phyloP scores from a whole-genome alignment of 2,888 invertebrate species.

The Drosophila birchii region DNA sequence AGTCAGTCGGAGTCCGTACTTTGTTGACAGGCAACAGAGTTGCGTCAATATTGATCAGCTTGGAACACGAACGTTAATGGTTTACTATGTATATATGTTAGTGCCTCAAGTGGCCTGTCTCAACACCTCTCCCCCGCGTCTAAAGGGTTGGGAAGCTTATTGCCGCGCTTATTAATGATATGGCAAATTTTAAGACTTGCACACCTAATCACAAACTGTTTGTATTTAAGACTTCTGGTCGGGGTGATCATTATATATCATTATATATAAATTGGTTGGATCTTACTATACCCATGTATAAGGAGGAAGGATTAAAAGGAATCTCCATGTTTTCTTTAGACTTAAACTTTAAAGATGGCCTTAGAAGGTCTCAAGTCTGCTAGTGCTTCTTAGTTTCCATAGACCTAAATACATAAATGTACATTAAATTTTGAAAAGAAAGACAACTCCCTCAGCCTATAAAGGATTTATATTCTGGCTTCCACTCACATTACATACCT shows the following conservation, averaged over 20 bases:
- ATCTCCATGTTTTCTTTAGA: neutral
- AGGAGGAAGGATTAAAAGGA: no score
- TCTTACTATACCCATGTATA: no score
- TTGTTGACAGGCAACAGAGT: constrained; percentile 32
- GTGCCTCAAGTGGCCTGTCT: neutral
- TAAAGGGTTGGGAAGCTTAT: neutral
- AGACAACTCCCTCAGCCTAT: neutral
- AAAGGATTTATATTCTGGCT: neutral
- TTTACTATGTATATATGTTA: neutral
- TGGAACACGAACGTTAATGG: constrained; percentile 14
- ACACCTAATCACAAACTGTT: constrained; percentile 2
- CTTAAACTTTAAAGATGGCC: no score
- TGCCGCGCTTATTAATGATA: constrained; percentile 10
- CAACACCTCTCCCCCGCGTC: neutral
- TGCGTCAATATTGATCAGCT: constrained; percentile 43
- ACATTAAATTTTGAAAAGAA: neutral
- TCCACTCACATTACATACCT: neutral
- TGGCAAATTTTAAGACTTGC: neutral
- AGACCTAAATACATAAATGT: no score
- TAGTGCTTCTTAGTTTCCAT: neutral
- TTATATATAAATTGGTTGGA: neutral
- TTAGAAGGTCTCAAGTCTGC: no score
- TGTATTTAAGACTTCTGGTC: neutral
- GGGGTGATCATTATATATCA: neutral
- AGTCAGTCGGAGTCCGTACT: constrained; percentile 9